Percentiles rank a stretch among this genome's conserved stretches.
Evolutionary conservation across 2,113 vertebrate species (phyloP).

Genomic region (Lutjanus erythropterus): DNA sequence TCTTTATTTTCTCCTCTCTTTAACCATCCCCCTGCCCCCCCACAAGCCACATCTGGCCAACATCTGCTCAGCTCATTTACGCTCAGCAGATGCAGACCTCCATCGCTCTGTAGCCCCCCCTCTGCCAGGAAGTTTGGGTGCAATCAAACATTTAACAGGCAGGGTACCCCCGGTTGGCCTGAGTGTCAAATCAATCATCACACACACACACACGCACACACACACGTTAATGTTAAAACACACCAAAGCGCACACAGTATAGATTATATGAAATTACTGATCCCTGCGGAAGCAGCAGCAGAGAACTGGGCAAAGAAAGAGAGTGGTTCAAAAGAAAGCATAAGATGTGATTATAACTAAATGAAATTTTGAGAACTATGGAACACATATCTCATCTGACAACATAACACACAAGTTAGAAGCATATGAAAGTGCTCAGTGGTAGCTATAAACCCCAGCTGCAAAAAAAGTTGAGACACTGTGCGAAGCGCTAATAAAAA

Average conservation of each 20-base stretch:
- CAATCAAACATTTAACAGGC: constrained; percentile 66
- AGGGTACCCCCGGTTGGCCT: constrained; percentile 27
- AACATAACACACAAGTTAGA: background rate
- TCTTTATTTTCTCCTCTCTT: constrained; percentile 16
- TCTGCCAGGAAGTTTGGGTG: constrained; percentile 67
- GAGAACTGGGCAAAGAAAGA: background rate
- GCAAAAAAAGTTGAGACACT: too few species aligned
- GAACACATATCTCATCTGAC: background rate
- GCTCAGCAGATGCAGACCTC: constrained; percentile 48
- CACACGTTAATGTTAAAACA: background rate
- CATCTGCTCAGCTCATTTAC: constrained; percentile 71
- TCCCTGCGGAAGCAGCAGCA: background rate
- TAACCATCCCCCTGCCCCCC: background rate
- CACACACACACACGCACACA: background rate
- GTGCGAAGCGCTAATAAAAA: too few species aligned
- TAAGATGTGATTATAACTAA: background rate
- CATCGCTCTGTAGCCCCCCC: background rate
- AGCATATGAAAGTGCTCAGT: background rate
- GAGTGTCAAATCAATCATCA: constrained; percentile 16
- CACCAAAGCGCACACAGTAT: background rate
- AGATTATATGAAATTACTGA: background rate
- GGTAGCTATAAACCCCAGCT: too few species aligned
- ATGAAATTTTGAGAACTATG: background rate
- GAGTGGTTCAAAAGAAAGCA: background rate
- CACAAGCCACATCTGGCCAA: constrained; percentile 71